Conservation (phyloP, 2,113 vertebrate genomes). For the Aviceda subcristata region DNA sequence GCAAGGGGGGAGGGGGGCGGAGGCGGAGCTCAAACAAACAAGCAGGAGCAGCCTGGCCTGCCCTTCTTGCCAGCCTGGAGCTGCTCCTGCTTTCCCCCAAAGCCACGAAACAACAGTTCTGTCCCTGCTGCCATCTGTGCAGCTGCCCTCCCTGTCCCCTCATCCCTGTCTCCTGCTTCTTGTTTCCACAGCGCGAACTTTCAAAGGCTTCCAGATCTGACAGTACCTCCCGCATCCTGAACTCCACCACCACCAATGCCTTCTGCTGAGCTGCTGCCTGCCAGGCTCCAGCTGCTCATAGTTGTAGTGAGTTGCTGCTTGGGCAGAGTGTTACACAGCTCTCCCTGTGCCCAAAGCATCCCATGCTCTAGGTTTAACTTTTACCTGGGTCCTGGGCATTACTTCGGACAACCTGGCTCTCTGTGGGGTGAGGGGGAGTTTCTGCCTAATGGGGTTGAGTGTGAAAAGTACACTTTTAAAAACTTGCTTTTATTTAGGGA, state of each 20-base stretch:
- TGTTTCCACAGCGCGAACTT: constrained; percentile 71
- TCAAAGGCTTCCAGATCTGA: constrained; percentile 79
- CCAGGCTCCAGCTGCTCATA: accelerated
- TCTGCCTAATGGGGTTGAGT: neutral
- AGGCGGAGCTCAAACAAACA: neutral
- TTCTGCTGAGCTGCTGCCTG: neutral
- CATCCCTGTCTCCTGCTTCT: neutral
- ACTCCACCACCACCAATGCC: constrained; percentile 69
- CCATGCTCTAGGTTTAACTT: neutral
- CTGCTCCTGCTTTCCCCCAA: neutral
- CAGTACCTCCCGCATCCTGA: constrained; percentile 56
- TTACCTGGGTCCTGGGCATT: neutral
- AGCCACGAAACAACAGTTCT: neutral
- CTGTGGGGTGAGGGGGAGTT: accelerated
- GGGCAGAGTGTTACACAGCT: accelerated
- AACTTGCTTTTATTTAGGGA: constrained; percentile 4
- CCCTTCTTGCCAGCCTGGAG: neutral
- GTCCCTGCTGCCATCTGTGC: neutral
- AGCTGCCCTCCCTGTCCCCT: neutral
- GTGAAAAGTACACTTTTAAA: neutral
- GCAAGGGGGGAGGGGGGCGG: accelerated
- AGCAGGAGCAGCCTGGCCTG: neutral
- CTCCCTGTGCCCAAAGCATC: accelerated
- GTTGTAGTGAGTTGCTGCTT: accelerated
- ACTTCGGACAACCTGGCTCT: neutral